Conservation (phyloP, 92 coral and sea anemone genomes). For the Epizoanthus ramosus region DNA sequence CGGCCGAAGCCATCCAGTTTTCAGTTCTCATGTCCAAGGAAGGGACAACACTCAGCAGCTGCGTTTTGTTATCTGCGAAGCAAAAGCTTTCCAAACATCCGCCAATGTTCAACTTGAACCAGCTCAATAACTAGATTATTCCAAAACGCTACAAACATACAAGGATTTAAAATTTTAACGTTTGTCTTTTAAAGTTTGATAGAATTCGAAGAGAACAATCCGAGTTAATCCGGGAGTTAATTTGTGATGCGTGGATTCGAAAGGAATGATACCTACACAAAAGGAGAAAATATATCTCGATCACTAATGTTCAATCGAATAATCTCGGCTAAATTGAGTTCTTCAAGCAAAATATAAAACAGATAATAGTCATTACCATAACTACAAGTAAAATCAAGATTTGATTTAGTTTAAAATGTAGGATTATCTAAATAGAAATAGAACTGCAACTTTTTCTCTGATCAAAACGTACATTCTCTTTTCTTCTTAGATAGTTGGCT, state of each 20-base stretch:
- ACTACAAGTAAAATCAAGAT: not conserved
- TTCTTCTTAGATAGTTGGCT: conserved; percentile 28
- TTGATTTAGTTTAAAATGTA: not conserved
- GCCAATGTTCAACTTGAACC: conserved; percentile 23
- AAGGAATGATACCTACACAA: not conserved
- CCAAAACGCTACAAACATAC: not conserved
- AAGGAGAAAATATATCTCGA: not conserved
- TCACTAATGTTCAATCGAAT: not conserved
- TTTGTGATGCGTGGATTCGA: not conserved
- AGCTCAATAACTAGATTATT: not conserved
- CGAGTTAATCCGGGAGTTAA: conserved; percentile 44
- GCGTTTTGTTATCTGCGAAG: conserved; percentile 13
- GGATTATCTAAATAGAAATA: not conserved
- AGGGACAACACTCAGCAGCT: not conserved
- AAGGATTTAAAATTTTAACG: conserved; percentile 27
- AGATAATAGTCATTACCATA: no score
- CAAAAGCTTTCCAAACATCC: conserved; percentile 21
- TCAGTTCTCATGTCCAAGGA: conserved; percentile 27
- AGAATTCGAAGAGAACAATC: conserved; percentile 51
- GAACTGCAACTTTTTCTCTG: not conserved
- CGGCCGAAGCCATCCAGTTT: conserved; percentile 27
- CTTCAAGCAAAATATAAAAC: not conserved
- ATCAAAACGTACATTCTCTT: conserved; percentile 47
- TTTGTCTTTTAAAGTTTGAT: conserved; percentile 52
- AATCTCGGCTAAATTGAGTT: not conserved